Evolutionary conservation across 2,797 vertebrate species (phyloP).

Genomic region (Adelosebastes latens): DNA sequence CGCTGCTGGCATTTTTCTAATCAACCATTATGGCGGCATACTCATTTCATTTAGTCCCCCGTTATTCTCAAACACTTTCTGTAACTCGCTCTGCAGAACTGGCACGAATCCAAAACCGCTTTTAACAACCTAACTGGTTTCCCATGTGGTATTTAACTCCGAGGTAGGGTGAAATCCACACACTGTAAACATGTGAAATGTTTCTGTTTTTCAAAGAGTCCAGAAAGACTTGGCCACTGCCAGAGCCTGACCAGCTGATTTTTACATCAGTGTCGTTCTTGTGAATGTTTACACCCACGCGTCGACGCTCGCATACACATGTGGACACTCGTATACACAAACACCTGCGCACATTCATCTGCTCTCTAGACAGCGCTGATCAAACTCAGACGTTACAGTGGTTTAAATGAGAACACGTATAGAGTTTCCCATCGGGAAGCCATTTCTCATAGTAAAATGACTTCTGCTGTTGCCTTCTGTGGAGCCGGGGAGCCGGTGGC

Average conservation of each 20-base stretch:
- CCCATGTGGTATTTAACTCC: slow-evolving; percentile 57
- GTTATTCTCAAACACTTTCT: slow-evolving; percentile 32
- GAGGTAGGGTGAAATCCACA: slow-evolving; percentile 38
- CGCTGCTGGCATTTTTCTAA: slow-evolving; percentile 39
- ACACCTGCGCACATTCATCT: slow-evolving; percentile 59
- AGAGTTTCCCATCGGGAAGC: slow-evolving; percentile 50
- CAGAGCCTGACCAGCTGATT: slow-evolving; percentile 65
- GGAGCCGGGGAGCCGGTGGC: slow-evolving; percentile 33
- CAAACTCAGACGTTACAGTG: slow-evolving; percentile 47
- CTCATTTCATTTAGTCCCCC: slow-evolving; percentile 15
- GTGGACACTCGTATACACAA: slow-evolving; percentile 26
- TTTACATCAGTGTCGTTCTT: slow-evolving; percentile 59
- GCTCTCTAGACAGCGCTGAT: slow-evolving; percentile 40
- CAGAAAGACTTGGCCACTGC: slow-evolving; percentile 21
- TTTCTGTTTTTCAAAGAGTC: slow-evolving; percentile 48
- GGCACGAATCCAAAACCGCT: slow-evolving; percentile 53
- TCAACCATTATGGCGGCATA: slow-evolving; percentile 11
- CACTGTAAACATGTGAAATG: slow-evolving; percentile 61
- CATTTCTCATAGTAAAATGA: slow-evolving; percentile 58
- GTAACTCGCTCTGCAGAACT: slow-evolving; percentile 30
- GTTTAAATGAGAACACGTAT: slow-evolving; percentile 56
- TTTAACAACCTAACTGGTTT: slow-evolving; percentile 60
- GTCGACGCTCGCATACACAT: slow-evolving; percentile 8
- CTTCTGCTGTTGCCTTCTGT: slow-evolving; percentile 49
- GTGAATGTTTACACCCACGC: slow-evolving; percentile 37